Base-by-base conservation (phyloP, 2,888 invertebrate genomes). In the Polymixis flavicincta region DNA sequence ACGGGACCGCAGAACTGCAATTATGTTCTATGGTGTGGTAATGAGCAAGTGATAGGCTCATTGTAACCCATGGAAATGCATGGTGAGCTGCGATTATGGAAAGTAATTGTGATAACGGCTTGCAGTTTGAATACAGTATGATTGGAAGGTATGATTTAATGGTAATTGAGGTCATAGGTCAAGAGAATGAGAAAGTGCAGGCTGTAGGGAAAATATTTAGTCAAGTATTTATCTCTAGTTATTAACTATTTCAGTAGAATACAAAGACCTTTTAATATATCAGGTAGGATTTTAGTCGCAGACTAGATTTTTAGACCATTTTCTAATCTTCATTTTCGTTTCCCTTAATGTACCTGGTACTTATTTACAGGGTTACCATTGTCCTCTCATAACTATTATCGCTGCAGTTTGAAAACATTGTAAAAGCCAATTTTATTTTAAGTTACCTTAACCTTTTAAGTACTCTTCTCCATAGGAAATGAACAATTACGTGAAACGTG, bases 21-120 rank as follows among this genome's bases (percentile, higher is more conserved):
- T 87, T 88, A 88, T 87, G 65, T 77, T 88, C 81, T 87, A 88
- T 88, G 66, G 85, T 68, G 78, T 80, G 83, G 76, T 87, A 87
- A 88, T 88, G 85, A 87, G 83, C 61, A 78, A 82, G 67, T 81
- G 80, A 84, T 85, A 83, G 87, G 72, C 81, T 85, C 77, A 83
- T 87, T 85, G 86, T 75, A 68, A 65, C 25, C 65, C 54, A 77
- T 88, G 74, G 76, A 78, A 82, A 81, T 66, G 65, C 66, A 85
- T 71, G 59, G 72, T 68, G 80, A 61, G 70, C 71, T 65, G 69
- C 17, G 57, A 71, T 82, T 74, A 82, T 73, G 77, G 72, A 76
- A 70, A 76, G 83, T 64, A 67, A 50, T 60, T 22, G 69, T 63
- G 85, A 82, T 76, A 82, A 66, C 71, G 67, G 82, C 85, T 14